These are phyloP conservation scores for Gallinago stenura DNA, from an alignment of 2,797 vertebrate genomes.

Conservation along the genomic window DNA sequence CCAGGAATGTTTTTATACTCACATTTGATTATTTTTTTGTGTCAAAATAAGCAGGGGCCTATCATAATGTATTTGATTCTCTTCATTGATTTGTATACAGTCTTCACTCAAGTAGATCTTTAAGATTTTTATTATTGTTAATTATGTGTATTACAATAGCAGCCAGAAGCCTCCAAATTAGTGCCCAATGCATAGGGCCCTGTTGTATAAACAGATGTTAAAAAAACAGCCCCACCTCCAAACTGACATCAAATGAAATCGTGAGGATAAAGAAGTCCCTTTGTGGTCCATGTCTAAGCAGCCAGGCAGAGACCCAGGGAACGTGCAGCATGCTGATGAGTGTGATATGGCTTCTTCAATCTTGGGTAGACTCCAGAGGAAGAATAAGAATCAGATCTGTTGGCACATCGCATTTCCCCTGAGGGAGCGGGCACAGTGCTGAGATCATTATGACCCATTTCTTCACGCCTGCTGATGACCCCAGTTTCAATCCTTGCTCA, in stretches of 20 bases:
- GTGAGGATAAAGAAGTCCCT: background rate
- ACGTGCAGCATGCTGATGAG: background rate
- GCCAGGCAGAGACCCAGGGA: background rate
- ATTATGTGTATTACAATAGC: constrained; percentile 40
- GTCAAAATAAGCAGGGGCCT: background rate
- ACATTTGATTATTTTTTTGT: background rate
- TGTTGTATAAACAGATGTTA: background rate
- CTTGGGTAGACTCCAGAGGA: background rate
- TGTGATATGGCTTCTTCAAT: background rate
- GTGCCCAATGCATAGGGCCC: background rate
- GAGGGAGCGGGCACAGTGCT: background rate
- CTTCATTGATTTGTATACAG: background rate
- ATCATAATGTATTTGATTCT: background rate
- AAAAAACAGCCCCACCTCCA: background rate
- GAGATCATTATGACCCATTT: background rate
- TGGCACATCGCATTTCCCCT: background rate
- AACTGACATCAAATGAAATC: background rate
- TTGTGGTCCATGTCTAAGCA: background rate
- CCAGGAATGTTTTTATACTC: background rate
- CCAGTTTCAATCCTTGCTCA: background rate
- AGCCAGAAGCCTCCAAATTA: constrained; percentile 41
- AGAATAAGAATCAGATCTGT: background rate
- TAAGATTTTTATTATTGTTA: constrained; percentile 40
- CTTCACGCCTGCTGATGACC: background rate
- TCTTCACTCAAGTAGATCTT: background rate